These are phyloP conservation scores for Melinaea menophilus DNA, from an alignment of 2,888 invertebrate genomes.

Conservation along the genomic window DNA sequence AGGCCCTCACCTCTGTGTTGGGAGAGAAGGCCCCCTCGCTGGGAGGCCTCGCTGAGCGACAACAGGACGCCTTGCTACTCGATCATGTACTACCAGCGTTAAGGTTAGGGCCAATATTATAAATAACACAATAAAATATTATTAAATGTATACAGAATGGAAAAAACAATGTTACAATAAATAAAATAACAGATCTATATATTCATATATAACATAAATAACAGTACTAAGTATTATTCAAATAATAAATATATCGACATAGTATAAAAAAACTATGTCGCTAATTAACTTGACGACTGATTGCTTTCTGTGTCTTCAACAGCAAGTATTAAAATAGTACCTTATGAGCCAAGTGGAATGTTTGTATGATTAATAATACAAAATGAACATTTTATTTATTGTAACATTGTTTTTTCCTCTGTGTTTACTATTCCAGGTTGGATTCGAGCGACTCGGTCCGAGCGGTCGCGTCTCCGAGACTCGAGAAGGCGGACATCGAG, in stretches of 20 bases:
- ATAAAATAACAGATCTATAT: background rate
- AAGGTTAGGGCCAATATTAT: conserved; percentile 44
- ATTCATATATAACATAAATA: too few species aligned
- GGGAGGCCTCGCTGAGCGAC: conserved; percentile 42
- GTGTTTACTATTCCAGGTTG: conserved; percentile 41
- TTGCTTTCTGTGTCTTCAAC: too few species aligned
- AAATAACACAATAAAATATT: background rate
- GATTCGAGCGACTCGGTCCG: conserved; percentile 66
- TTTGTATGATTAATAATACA: too few species aligned
- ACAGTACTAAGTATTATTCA: too few species aligned
- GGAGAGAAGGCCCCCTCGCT: conserved; percentile 81
- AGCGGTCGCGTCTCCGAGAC: conserved; percentile 64
- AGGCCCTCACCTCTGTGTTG: conserved; percentile 90
- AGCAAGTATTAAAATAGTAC: too few species aligned
- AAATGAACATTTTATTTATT: too few species aligned
- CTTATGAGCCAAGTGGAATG: too few species aligned
- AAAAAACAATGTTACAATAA: too few species aligned
- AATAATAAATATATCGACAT: too few species aligned
- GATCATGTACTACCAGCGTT: conserved; percentile 70
- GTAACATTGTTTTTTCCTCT: too few species aligned
- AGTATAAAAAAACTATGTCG: too few species aligned
- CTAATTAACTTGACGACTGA: too few species aligned
- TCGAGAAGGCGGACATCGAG: conserved; percentile 68
- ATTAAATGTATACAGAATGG: background rate
- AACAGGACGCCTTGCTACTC: conserved; percentile 59